Conservation (phyloP, 2,797 vertebrate species). For the Hylomyscus alleni region DNA sequence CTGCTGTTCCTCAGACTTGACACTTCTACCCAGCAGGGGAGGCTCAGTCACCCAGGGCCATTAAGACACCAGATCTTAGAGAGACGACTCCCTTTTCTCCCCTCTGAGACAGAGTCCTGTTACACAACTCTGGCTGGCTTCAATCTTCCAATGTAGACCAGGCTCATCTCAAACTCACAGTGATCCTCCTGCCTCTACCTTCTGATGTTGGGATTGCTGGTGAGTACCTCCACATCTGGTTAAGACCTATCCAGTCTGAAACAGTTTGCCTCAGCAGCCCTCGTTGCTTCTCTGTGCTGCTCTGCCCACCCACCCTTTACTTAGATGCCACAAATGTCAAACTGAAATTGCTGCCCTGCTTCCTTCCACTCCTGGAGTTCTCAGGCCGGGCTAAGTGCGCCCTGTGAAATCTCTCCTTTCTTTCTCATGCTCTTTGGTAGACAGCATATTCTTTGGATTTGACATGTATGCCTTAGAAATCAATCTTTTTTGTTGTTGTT, state of each 20-base stretch:
- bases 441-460: background rate
- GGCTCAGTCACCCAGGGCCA: background rate
- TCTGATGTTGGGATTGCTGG: background rate
- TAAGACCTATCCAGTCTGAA: background rate
- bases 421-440: background rate
- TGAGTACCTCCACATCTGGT: background rate
- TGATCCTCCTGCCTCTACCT: background rate
- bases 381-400: background rate
- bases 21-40: background rate
- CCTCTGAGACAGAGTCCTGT: background rate
- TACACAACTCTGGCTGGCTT: background rate
- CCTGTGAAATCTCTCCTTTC: background rate
- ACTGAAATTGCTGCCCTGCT: background rate
- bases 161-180: background rate
- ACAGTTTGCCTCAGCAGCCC: background rate
- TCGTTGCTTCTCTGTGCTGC: background rate
- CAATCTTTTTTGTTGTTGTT: background rate
- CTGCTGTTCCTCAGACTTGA: background rate
- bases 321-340: background rate
- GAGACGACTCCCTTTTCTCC: background rate
- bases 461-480: background rate
- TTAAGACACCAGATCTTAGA: background rate
- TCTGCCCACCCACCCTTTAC: background rate
- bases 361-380: background rate
- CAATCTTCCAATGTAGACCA: background rate